Base-by-base conservation (phyloP, 2,888 invertebrate species). In the Caenorhabditis sp. region DNA sequence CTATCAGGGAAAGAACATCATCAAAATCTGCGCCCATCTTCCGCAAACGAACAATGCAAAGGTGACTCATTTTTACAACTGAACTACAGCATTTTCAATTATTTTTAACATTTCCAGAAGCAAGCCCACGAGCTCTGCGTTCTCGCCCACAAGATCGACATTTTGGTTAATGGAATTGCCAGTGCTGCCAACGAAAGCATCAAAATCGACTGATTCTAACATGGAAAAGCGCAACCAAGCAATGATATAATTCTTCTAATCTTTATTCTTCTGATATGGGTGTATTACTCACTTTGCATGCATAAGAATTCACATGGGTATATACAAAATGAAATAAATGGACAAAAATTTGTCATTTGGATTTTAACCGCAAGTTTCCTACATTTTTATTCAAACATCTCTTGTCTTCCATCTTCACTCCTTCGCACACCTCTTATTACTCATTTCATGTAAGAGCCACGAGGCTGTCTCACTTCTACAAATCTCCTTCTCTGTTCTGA, bases 1-100 rank as follows among this genome's bases (percentile, higher is more conserved):
- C 15, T 76, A 76, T 61, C 35, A 76, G 53, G 76, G 76, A 5
- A 60, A 61, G 18, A 76, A 76, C 22, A 76, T 76, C 60, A 76
- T 76, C 61, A 76, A 68, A 40, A 67, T 67, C 53, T 76, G 76
- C 35, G 53, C 61, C 40, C 67, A 76, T 32, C 51, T 76, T 58
- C 76, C 76, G 13, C 32, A 24, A 22, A 28, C 51, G 32, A 61
- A 64, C 61, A 68, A 76, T 15, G 76, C 76, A 22, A 58, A 61
- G 53, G 76, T 76, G 26, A 22, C 40, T 40, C 6, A 13, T 40
- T 13, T 40, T n/a, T n/a, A n/a, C n/a, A n/a, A n/a, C n/a, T n/a
- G n/a, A n/a, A n/a, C n/a, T n/a, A n/a, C n/a, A n/a, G n/a, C 11
- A 40, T 6, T 2, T 13, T 13, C 40, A 28, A 47, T 72, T 1